Percentiles rank a stretch among this genome's conserved stretches.
These are phyloP conservation scores for Drosophila lutescens DNA, from an alignment of 2,888 invertebrate genomes.

Conservation along the genomic window DNA sequence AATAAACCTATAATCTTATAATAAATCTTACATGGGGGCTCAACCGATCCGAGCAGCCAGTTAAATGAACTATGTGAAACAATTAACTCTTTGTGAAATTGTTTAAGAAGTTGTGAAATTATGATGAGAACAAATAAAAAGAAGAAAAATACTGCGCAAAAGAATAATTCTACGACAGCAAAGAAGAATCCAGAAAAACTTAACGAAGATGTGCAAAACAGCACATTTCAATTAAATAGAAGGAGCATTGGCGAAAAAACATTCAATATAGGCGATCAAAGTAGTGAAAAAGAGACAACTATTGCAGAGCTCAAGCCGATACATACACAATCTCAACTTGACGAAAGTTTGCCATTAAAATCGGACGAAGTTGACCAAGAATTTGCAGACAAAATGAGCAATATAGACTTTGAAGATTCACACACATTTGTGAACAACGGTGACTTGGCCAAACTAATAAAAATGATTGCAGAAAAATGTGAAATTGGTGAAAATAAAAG, in stretches of 20 bases:
- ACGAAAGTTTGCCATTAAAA: constrained; percentile 1
- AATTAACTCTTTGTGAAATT: neutral
- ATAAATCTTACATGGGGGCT: neutral
- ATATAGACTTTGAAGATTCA: neutral
- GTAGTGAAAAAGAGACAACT: neutral
- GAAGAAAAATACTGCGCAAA: neutral
- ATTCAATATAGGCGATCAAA: neutral
- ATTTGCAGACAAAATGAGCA: neutral
- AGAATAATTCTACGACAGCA: neutral
- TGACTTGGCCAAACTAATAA: neutral
- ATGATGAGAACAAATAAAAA: constrained; percentile 2
- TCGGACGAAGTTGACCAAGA: neutral
- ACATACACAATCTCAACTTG: neutral
- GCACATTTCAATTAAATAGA: neutral
- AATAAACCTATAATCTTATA: too few species aligned
- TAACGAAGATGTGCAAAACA: constrained; percentile 1
- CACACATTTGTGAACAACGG: neutral
- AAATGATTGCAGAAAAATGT: constrained; percentile 1
- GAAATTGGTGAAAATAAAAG: neutral
- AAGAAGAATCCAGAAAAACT: neutral
- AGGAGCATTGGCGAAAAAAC: too few species aligned
- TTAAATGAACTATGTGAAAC: neutral
- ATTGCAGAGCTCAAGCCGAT: constrained; percentile 1
- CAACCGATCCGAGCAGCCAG: constrained; percentile 1
- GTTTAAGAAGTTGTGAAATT: neutral